A percentile compares a stretch with the other conserved stretches of the same genome.
phyloP scores from a whole-genome alignment of 2,797 vertebrate genomes.

The Cossypha heuglini region DNA sequence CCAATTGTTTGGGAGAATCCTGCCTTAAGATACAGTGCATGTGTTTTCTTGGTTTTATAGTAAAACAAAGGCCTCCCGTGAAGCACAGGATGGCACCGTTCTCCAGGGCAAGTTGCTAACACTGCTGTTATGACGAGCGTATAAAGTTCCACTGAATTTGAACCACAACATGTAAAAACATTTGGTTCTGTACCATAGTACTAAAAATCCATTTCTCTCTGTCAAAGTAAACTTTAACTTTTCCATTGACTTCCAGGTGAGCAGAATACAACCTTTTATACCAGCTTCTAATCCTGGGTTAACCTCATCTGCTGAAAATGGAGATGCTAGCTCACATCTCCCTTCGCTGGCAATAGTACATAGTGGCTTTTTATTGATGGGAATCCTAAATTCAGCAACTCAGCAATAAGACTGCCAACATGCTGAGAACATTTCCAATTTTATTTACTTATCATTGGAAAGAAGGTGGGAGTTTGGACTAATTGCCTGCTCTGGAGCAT shows the following conservation, averaged over 20 bases:
- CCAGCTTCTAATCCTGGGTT: not conserved
- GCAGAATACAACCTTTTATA: not conserved
- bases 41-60: not conserved
- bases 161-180: not conserved
- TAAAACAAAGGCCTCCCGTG: not conserved
- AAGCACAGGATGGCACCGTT: not conserved
- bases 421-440: not conserved
- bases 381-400: not conserved
- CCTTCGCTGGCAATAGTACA: not conserved
- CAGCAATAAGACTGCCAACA: not conserved
- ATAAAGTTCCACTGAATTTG: not conserved
- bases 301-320: not conserved
- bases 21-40: not conserved
- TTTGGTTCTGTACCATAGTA: not conserved
- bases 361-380: not conserved
- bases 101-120: not conserved
- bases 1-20: not conserved
- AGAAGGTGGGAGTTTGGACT: not conserved
- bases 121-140: rapidly evolving
- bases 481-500: not conserved
- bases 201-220: not conserved
- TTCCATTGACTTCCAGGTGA: not conserved
- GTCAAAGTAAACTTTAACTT: not conserved
- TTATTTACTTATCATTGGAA: not conserved
- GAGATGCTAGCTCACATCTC: not conserved